Percentiles rank a stretch among this genome's conserved stretches.
Evolutionary conservation across 2,797 vertebrate species (phyloP).

Genomic region (Tragelaphus eurycerus): DNA sequence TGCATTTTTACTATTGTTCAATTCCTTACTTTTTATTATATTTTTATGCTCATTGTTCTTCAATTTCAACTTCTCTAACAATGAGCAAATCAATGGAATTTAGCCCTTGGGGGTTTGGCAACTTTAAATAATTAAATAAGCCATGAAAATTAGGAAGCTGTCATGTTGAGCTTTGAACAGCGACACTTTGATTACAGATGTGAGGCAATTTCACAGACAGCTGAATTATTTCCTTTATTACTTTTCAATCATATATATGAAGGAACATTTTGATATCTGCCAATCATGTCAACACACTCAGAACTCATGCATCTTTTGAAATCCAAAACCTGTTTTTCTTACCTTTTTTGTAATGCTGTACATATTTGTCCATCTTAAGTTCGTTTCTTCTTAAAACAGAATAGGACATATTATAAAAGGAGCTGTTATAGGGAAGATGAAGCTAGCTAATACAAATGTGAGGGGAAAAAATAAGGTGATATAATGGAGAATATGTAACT

Average conservation of each 20-base stretch:
- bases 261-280: not conserved
- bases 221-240: not conserved
- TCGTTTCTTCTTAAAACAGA: not conserved
- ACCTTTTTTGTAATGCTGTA: not conserved
- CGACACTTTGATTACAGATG: not conserved
- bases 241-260: constrained; percentile 11
- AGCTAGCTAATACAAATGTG: not conserved
- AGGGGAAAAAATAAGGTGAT: not conserved
- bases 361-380: not conserved
- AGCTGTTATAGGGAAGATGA: not conserved
- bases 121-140: constrained; percentile 41
- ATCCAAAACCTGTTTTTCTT: not conserved
- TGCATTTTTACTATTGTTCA: not conserved
- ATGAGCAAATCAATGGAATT: not conserved
- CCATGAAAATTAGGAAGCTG: constrained; percentile 45
- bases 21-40: not conserved
- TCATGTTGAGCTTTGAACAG: not conserved
- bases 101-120: not conserved
- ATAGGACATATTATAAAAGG: not conserved
- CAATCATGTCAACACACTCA: not conserved
- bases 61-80: not conserved
- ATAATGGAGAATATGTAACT: not conserved
- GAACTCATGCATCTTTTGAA: not conserved
- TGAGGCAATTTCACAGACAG: constrained; percentile 6
- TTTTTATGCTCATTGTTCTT: not conserved